phyloP scores from a whole-genome alignment of 2,113 vertebrate genomes.

The Pterocles orientalis region DNA sequence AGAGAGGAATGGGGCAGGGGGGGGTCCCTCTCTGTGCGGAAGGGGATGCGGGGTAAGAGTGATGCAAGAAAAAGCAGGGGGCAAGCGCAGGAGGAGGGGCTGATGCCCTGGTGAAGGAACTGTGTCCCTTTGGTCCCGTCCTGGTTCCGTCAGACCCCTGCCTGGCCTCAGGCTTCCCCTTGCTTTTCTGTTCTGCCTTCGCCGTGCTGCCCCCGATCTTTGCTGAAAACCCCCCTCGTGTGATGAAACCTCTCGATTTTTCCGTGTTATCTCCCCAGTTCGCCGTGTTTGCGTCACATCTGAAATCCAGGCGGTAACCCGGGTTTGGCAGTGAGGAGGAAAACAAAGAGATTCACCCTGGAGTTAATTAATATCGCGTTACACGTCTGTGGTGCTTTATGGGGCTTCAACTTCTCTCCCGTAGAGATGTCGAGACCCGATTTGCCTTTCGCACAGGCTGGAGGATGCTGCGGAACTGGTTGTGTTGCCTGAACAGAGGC shows the following conservation, averaged over 20 bases:
- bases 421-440: rapidly evolving
- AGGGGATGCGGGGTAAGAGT: not conserved
- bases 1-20: not conserved
- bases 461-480: rapidly evolving
- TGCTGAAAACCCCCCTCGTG: not conserved
- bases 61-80: not conserved
- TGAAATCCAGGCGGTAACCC: not conserved
- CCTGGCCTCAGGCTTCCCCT: not conserved
- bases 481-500: not conserved
- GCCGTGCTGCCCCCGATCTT: not conserved
- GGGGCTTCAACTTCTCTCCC: not conserved
- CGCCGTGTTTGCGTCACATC: rapidly evolving
- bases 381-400: rapidly evolving
- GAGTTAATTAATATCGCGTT: not conserved
- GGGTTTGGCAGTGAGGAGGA: not conserved
- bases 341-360: rapidly evolving
- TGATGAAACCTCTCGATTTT: not conserved
- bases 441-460: not conserved
- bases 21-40: not conserved
- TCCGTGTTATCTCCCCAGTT: not conserved
- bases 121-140: not conserved
- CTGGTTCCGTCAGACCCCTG: not conserved
- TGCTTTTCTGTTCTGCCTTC: not conserved
- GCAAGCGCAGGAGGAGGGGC: not conserved
- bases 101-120: rapidly evolving